Conservation (phyloP, 2,888 invertebrate genomes). For the Dusona sp. region DNA sequence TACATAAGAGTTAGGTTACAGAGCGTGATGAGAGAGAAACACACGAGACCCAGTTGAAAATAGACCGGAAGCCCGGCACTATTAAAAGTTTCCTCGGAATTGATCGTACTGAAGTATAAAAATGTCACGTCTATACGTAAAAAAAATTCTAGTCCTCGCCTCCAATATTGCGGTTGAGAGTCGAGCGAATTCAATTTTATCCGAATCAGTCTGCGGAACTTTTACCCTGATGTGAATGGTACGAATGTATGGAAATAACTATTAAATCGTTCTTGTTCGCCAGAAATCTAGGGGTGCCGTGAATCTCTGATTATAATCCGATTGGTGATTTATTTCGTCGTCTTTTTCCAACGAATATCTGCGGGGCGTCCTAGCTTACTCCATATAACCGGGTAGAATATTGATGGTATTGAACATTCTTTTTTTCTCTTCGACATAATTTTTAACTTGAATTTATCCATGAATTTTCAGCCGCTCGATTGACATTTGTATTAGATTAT, state of each 20-base stretch:
- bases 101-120: neutral
- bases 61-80: conserved; percentile 54
- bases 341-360: conserved; percentile 17
- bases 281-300: neutral
- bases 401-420: neutral
- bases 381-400: neutral
- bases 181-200: conserved; percentile 47
- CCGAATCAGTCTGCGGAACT: conserved; percentile 9
- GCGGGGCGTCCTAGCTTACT: neutral
- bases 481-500: neutral
- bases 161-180: neutral
- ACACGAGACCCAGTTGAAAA: conserved; percentile 36
- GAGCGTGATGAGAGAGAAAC: conserved; percentile 4
- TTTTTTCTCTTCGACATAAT: neutral
- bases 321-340: conserved; percentile 18
- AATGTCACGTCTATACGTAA: neutral
- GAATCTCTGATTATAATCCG: conserved; percentile 15
- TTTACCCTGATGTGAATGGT: conserved; percentile 12
- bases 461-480: neutral
- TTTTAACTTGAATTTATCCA: neutral
- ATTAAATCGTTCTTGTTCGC: neutral
- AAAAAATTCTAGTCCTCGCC: conserved; percentile 2
- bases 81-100: conserved; percentile 3
- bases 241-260: conserved; percentile 27
- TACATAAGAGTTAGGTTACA: neutral